Conservation (phyloP, 2,888 invertebrate genomes). For the Epistrophe eligans region DNA sequence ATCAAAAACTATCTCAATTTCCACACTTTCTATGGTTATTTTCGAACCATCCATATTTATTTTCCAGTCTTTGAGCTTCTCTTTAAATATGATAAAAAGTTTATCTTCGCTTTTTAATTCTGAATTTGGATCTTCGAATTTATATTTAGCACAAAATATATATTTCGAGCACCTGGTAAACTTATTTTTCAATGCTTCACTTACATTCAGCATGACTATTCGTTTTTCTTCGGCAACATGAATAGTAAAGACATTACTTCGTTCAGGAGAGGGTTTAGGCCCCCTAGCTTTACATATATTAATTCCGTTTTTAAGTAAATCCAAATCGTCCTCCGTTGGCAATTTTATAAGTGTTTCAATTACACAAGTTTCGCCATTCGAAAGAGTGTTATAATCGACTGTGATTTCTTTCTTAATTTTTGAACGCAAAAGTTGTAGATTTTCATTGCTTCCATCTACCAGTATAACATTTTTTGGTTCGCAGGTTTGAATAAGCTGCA, state of each 20-base stretch:
- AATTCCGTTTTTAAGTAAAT: conserved; percentile 91
- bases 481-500: conserved; percentile 99
- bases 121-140: conserved; percentile 91
- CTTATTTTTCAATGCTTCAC: conserved; percentile 94
- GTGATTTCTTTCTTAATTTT: conserved; percentile 97
- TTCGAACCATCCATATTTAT: conserved; percentile 92
- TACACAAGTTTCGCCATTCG: conserved; percentile 97
- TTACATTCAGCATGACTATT: conserved; percentile 93
- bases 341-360: conserved; percentile 95
- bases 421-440: conserved; percentile 98
- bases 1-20: conserved; percentile 95
- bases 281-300: conserved; percentile 88
- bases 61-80: conserved; percentile 91
- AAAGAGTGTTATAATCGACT: conserved; percentile 96
- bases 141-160: conserved; percentile 86
- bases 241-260: conserved; percentile 93
- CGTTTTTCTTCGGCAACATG: conserved; percentile 95
- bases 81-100: conserved; percentile 89
- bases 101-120: conserved; percentile 91
- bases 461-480: conserved; percentile 98
- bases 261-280: conserved; percentile 89
- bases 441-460: conserved; percentile 96
- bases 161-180: conserved; percentile 81
- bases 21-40: conserved; percentile 94
- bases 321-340: conserved; percentile 94